Evolutionary conservation across 2,888 invertebrate species (phyloP), one percentile per base, ranked within the genome.

Genomic region (Saturnia japonica): DNA sequence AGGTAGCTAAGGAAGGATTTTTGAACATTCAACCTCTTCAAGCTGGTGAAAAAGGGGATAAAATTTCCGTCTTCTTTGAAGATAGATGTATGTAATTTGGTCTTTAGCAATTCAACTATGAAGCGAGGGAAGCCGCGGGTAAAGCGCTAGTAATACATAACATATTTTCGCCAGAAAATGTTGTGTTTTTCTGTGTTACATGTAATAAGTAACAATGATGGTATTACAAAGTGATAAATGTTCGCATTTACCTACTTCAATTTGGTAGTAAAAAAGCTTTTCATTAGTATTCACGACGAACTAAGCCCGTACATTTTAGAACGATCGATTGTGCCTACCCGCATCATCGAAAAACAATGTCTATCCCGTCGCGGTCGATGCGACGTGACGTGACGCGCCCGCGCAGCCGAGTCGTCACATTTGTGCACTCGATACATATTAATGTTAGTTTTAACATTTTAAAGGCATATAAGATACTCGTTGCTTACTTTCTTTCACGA

Each of bases 251-350:
- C 73, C 71, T 57, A 72, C 51, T 71, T 70, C 73, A 72, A 74
- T 80, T 79, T 79, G 77, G 74, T 79, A 76, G 81, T 83, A 83
- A 60, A 83, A 83, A 87, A 87, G 80, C 74, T 77, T 81, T 77
- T 80, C 79, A 90, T 93, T 92, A 82, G 89, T 92, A 93, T 93
- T 88, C 93, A 78, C 71, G 79, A 68, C 82, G 79, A 72, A 74
- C 72, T 73, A 70, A 72, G 76, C 88, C 88, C 88, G 85, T 84
- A 89, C 84, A 79, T 79, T 82, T 77, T 81, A 79, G 77, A 79
- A 80, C 81, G 77, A 82, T 80, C 85, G 88, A 88, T 88, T 82
- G 85, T 78, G 80, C 93, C 91, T 78, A 81, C 92, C 91, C 91
- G 88, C 85, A 91, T 88, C 83, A 83, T 82, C 80, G 81, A 81